A percentile compares a stretch with the other conserved stretches of the same genome.
These are phyloP conservation scores for Leiothrix lutea DNA, from an alignment of 2,113 vertebrate genomes.

Conservation along the genomic window DNA sequence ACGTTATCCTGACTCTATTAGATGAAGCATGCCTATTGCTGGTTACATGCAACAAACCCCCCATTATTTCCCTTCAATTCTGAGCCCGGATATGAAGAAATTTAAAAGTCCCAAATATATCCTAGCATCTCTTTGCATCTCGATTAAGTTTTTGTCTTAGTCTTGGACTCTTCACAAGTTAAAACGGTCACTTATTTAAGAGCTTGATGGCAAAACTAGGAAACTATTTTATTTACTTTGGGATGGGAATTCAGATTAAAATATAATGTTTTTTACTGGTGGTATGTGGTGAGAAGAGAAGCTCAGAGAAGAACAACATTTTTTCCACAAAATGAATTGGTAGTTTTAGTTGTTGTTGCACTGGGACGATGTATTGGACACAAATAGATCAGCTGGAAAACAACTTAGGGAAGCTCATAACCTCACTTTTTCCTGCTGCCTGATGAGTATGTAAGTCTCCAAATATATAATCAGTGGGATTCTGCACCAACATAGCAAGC, in stretches of 20 bases:
- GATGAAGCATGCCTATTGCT: not conserved
- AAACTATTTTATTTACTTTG: not conserved
- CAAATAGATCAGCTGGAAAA: not conserved
- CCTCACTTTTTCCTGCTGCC: not conserved
- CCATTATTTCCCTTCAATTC: not conserved
- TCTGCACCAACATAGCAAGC: not conserved
- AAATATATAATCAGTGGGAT: not conserved
- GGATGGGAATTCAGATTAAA: not conserved
- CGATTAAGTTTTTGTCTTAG: not conserved
- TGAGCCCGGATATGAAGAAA: not conserved
- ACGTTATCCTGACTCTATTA: not conserved
- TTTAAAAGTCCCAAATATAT: not conserved
- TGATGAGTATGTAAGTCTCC: not conserved
- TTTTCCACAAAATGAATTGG: not conserved
- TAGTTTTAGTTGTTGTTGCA: not conserved
- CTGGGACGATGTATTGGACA: not conserved
- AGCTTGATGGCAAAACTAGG: not conserved
- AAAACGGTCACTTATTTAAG: not conserved
- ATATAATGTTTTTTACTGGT: not conserved
- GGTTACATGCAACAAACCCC: not conserved
- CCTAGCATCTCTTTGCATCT: not conserved
- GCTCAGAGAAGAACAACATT: not conserved
- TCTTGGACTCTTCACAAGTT: not conserved
- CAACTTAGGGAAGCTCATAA: not conserved
- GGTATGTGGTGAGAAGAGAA: not conserved